phyloP scores from a whole-genome alignment of 2,113 vertebrate species.

The Callorhinus ursinus region DNA sequence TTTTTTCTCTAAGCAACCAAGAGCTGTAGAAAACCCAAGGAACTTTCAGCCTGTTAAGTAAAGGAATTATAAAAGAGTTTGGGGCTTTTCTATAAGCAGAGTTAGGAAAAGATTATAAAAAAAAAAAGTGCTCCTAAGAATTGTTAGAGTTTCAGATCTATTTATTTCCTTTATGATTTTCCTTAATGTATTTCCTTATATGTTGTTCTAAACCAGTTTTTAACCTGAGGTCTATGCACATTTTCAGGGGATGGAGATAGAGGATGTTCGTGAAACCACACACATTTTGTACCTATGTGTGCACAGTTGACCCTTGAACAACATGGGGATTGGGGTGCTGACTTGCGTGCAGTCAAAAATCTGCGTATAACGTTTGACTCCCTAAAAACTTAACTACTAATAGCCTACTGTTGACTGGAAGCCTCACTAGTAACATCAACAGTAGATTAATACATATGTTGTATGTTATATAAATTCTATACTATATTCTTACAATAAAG shows the following conservation, averaged over 20 bases:
- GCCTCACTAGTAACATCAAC: neutral
- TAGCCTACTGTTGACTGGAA: neutral
- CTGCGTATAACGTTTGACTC: neutral
- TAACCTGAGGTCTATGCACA: neutral
- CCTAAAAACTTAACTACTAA: neutral
- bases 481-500: neutral
- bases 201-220: neutral
- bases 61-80: neutral
- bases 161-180: neutral
- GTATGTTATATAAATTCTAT: neutral
- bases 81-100: neutral
- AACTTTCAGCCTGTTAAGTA: neutral
- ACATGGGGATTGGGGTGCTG: neutral
- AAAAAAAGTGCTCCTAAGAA: neutral
- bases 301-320: neutral
- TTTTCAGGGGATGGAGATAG: neutral
- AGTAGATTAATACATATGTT: neutral
- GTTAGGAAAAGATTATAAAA: neutral
- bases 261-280: neutral
- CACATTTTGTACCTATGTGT: neutral
- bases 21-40: neutral
- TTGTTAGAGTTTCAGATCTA: neutral
- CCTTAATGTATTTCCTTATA: constrained; percentile 28
- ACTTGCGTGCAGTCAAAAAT: neutral
- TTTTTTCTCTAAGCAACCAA: neutral